Conservation (phyloP, 2,113 vertebrate species). For the Meriones unguiculatus region DNA sequence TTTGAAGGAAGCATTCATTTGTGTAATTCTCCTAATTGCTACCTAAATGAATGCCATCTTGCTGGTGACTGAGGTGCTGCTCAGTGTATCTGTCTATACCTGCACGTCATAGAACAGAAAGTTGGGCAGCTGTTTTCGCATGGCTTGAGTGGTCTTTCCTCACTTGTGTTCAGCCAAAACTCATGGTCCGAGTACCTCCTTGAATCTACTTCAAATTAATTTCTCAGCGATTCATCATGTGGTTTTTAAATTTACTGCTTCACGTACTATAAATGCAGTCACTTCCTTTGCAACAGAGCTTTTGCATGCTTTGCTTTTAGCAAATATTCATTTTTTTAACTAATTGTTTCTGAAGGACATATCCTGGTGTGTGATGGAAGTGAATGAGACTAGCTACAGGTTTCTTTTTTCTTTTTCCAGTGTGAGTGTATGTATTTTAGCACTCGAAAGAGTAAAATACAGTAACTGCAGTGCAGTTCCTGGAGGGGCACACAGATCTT, state of each 20-base stretch:
- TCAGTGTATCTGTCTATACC: not conserved
- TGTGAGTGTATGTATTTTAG: not conserved
- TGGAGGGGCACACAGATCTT: not conserved
- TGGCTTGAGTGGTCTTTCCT: not conserved
- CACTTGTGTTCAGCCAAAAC: not conserved
- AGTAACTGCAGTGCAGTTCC: not conserved
- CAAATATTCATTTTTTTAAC: not conserved
- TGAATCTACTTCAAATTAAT: not conserved
- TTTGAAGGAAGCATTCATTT: not conserved
- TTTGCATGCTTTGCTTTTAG: not conserved
- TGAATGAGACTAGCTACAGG: not conserved
- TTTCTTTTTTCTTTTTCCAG: not conserved
- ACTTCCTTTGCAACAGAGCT: not conserved
- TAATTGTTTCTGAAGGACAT: not conserved
- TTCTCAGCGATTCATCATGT: not conserved
- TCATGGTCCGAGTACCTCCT: not conserved
- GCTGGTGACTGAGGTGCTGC: not conserved
- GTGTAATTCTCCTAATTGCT: not conserved
- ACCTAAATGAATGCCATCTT: not conserved
- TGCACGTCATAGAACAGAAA: not conserved
- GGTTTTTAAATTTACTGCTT: not conserved
- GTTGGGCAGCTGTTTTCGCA: not conserved
- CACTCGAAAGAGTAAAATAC: not conserved
- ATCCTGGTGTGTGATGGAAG: not conserved
- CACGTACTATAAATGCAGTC: not conserved